Evolutionary conservation across 1,140 invertebrate species (phyloP), one percentile per base, ranked within the genome.

Genomic region (Bombus consobrinus): DNA sequence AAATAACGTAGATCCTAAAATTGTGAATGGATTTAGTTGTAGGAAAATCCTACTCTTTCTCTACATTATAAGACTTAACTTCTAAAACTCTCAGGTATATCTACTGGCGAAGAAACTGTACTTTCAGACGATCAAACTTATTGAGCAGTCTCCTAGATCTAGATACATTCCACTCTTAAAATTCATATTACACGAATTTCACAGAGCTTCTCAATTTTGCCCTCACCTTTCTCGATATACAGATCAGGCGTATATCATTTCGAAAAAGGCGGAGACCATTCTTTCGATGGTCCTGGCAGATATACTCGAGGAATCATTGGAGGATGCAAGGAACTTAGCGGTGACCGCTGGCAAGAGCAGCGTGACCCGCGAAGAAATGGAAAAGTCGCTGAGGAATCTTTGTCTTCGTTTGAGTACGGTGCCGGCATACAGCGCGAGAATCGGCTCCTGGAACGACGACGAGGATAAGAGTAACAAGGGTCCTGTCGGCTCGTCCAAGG

Each of bases 351-450:
- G 88, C 13, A 92, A 92, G 47, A 88, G 69, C 39, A 78, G 73
- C 64, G 80, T 91, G n/a, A 86, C 90, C 62, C 43, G 25, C 32
- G 66, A 86, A 66, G 91, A 92, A 57, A 90, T 91, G 82, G 91
- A 90, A 66, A 89, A 28, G 28, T 91, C 91, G 32, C 59, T 91
- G 72, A 89, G 83, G 69, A 91, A 86, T 22, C 90, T 91, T 72
- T 91, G 90, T 43, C 37, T 90, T 34, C 88, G 88, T 85, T 88
- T 90, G 59, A 90, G 76, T 41, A 75, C 66, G 28, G 69, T 82
- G 80, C 41, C 88, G 18, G 62, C 79, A 39, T 53, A 53, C 59
- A 57, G 34, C n/a, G 34, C 37, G 9, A 41, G 41, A 39, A 15
- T 81, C 64, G 39, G 25, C n/a, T 13, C 57, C 28, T 28, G 72